Base-by-base conservation (phyloP, 2,113 vertebrate genomes). In the Hippocampus guttulatus region DNA sequence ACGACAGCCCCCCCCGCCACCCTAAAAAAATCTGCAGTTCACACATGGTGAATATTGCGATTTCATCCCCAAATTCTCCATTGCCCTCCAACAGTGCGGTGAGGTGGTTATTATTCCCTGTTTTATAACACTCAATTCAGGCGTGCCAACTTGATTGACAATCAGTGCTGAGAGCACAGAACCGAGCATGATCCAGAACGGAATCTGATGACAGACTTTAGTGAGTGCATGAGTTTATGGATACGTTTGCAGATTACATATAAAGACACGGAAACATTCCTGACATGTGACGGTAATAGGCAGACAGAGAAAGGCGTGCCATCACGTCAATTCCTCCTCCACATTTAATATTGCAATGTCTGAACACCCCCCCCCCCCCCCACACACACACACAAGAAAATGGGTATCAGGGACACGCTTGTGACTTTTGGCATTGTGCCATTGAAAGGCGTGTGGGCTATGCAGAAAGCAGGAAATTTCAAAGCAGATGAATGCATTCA, bases 41-140 rank as follows among this genome's bases (percentile, higher is more conserved):
- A 45, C 88, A 82, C 84, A 80, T 75, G 67, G 84, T 71, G 74
- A 86, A 88, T 87, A 68, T 79, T 84, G 71, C 69, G 83, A 88
- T 89, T 91, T 91, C 86, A 85, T 83, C 88, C 69, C 73, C 75
- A 82, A 86, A 64, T 4, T 23, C 20, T 64, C 6, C 40, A 27
- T 25, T 64, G 75, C 67, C 69, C 68, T 11, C 86, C 77, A 86
- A 78, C 77, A 73, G 60, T 40, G 58, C 45, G 67, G 74, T 60
- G 64, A 73, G 74, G 73, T 45, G 74, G 73, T 45, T 65, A 45
- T 65, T 47, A 25, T 14, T 23, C 21, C n/a, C n/a, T 84, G 78
- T 80, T 75, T 81, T 74, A 79, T 78, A 80, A 72, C 55, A 64
- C 68, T 79, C 75, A 83, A 69, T 66, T 16, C 18, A 77, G 33